A percentile compares a stretch with the other conserved stretches of the same genome.
Evolutionary conservation across 2,888 invertebrate species (phyloP).

Genomic region (Ennomos quercinarius): DNA sequence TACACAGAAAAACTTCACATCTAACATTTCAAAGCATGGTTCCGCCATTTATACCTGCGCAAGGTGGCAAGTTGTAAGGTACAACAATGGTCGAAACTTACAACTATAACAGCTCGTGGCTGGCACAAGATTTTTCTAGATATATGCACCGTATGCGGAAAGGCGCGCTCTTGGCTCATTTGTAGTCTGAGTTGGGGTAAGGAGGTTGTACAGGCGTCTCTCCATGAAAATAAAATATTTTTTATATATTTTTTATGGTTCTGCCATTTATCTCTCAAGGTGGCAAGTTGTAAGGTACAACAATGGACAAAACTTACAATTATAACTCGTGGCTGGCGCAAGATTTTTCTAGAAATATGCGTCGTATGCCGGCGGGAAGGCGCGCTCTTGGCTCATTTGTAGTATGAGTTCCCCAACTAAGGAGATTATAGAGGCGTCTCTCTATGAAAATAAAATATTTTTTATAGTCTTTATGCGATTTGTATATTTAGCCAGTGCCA

Average conservation of each 20-base stretch:
- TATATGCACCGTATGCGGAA: constrained; percentile 37
- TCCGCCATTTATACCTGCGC: constrained; percentile 34
- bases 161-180: constrained; percentile 45
- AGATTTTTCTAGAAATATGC: constrained; percentile 47
- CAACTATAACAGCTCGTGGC: constrained; percentile 26
- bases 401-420: constrained; percentile 31
- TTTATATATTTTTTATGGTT: no score
- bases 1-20: no score
- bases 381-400: constrained; percentile 48
- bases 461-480: no score
- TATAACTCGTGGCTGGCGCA: constrained; percentile 23
- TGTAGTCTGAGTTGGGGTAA: constrained; percentile 37
- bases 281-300: no score
- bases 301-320: constrained; percentile 27
- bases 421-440: constrained; percentile 1
- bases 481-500: no score
- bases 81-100: constrained; percentile 28
- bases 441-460: no score
- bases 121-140: constrained; percentile 42
- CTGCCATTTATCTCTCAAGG: constrained; percentile 35
- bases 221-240: no score
- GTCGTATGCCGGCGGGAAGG: constrained; percentile 30
- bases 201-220: constrained; percentile 1
- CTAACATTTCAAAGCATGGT: no score
- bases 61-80: no score